Base-by-base conservation (phyloP, 2,113 vertebrate genomes). In the Eolophus roseicapilla region DNA sequence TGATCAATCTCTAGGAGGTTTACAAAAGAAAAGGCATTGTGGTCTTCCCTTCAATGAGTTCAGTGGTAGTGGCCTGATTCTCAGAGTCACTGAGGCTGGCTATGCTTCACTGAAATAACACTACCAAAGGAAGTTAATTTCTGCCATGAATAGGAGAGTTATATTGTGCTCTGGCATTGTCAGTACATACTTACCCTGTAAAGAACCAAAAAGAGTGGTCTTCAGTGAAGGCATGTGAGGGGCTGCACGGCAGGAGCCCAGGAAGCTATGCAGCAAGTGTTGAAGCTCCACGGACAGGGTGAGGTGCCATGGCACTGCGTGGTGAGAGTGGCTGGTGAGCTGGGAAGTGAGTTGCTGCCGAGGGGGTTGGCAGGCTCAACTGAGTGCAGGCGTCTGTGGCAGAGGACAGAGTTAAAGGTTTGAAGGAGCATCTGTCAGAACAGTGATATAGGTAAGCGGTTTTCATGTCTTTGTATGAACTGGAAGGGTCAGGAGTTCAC, bases 301-400 rank as follows among this genome's bases (percentile, higher is more conserved):
- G 71, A 50, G 39, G 24, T 65, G 43, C 60, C 2, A 0, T 4
- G 7, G 29, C 41, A 15, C 43, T 18, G 16, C 52, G 8, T 3
- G 2, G 13, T 2, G 5, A 62, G 5, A 3, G 15, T 55, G 37
- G 7, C 55, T 35, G 33, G 10, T 15, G 17, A 39, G n/a, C 27
- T n/a, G 49, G n/a, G 47, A 70, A 6, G 23, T 29, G 15, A 3
- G 1, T 16, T 49, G 35, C 28, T 74, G 47, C 27, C 1, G 1
- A 6, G 20, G 23, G 11, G 16, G 7, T 15, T 2, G 1, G 27
- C 46, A 15, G 35, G 12, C 65, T 49, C 60, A 44, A 57, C 47
- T 3, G 1, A 44, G 18, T 24, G 19, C 46, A 20, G 35, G 41
- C 14, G 6, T 23, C 41, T 39, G 39, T 0, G 0, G 35, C 27